Conservation (phyloP, 2,797 vertebrate genomes). For the Catharus ustulatus region DNA sequence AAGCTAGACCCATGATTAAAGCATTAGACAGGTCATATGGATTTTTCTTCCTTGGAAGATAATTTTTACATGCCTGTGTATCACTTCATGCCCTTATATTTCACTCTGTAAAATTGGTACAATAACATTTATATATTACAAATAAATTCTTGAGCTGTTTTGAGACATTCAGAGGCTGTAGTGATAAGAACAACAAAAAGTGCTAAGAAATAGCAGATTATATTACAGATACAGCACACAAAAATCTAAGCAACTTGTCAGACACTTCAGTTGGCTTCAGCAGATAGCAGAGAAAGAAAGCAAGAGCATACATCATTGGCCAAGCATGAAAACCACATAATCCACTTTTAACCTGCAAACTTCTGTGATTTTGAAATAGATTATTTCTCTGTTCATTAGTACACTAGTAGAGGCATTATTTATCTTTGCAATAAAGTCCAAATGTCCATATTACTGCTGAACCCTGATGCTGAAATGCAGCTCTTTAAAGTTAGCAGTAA, state of each 20-base stretch:
- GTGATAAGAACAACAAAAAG: background rate
- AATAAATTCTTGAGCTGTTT: background rate
- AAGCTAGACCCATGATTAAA: background rate
- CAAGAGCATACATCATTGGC: background rate
- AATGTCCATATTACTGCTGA: background rate
- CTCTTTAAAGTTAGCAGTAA: slow-evolving; percentile 16
- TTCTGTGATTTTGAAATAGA: slow-evolving; percentile 6
- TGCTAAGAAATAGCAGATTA: background rate
- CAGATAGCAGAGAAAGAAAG: background rate
- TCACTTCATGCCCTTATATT: background rate
- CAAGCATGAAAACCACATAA: slow-evolving; percentile 23
- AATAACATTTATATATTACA: background rate
- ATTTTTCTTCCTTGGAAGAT: background rate
- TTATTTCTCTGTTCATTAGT: slow-evolving; percentile 8
- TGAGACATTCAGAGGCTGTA: background rate
- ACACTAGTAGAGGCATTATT: background rate
- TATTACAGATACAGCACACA: background rate
- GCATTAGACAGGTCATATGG: background rate
- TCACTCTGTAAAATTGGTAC: background rate
- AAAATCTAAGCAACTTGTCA: background rate
- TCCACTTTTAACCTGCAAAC: background rate
- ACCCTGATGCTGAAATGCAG: background rate
- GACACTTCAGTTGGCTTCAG: slow-evolving; percentile 5
- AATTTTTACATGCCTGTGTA: background rate
- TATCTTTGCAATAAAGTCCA: background rate